Evolutionary conservation across 2,888 invertebrate genomes (phyloP).

Genomic region (Aphrophora alni): DNA sequence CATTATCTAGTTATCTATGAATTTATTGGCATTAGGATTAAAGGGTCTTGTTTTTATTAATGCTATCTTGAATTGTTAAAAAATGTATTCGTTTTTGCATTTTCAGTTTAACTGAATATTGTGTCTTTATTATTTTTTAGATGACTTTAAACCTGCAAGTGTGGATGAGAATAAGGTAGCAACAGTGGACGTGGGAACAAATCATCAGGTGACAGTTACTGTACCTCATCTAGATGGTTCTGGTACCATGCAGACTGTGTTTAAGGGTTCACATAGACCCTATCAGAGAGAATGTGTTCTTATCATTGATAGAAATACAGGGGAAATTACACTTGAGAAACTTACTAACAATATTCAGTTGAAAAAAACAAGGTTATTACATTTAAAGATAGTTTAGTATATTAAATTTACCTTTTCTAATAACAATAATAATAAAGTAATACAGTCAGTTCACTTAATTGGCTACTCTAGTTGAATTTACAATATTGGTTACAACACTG

Average conservation of each 20-base stretch:
- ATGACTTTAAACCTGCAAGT: constrained; percentile 99
- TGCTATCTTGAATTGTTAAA: too few species aligned
- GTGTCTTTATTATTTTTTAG: constrained; percentile 65
- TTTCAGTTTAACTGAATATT: too few species aligned
- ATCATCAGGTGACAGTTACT: constrained; percentile 87
- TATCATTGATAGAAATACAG: constrained; percentile 90
- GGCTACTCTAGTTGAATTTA: too few species aligned
- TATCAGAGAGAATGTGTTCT: constrained; percentile 95
- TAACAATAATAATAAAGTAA: too few species aligned
- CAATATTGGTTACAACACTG: too few species aligned
- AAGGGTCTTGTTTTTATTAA: too few species aligned
- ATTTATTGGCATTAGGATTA: too few species aligned
- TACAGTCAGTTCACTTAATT: too few species aligned
- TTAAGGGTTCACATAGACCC: constrained; percentile 92
- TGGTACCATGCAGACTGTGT: constrained; percentile 89
- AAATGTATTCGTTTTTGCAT: too few species aligned
- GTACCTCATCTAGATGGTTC: constrained; percentile 95
- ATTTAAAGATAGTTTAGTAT: background rate
- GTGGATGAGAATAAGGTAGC: constrained; percentile 93
- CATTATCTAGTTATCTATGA: too few species aligned
- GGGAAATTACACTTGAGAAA: constrained; percentile 92
- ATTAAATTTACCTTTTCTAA: background rate
- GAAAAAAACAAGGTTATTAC: constrained; percentile 81
- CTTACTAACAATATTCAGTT: constrained; percentile 90
- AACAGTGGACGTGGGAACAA: constrained; percentile 87